Percentiles rank a stretch among this genome's conserved stretches.
These are phyloP conservation scores for Papilio xuthus DNA, from an alignment of 1,140 invertebrate species.

Conservation along the genomic window DNA sequence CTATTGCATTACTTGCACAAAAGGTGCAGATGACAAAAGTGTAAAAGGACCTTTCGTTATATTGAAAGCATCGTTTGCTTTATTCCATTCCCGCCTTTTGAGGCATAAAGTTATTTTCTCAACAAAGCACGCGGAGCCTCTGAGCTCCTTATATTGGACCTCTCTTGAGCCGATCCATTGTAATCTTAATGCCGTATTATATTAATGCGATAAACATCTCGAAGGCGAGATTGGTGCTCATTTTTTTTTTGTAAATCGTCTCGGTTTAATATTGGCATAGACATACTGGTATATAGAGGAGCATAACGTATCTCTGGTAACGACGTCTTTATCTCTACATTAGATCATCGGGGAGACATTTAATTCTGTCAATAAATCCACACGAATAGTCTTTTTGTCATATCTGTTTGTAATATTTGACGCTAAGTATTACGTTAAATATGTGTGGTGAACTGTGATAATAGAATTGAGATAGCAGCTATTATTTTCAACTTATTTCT, in stretches of 20 bases:
- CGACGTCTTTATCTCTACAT: conserved; percentile 59
- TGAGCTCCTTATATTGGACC: conserved; percentile 77
- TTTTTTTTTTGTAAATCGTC: conserved; percentile 67
- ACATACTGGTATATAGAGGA: conserved; percentile 46
- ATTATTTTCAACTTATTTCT: background rate
- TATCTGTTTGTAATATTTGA: conserved; percentile 2
- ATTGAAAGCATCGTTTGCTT: conserved; percentile 70
- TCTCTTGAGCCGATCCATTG: conserved; percentile 76
- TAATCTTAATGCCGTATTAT: conserved; percentile 80
- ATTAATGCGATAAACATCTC: conserved; percentile 81
- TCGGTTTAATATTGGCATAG: conserved; percentile 67
- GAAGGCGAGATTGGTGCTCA: conserved; percentile 65
- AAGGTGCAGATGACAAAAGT: conserved; percentile 68
- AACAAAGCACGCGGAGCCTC: conserved; percentile 70
- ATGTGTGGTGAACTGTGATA: background rate
- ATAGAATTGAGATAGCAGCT: background rate
- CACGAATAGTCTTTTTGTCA: conserved; percentile 50
- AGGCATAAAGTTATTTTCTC: conserved; percentile 79
- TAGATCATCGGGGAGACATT: conserved; percentile 63
- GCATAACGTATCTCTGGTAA: conserved; percentile 61
- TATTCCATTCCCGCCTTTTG: conserved; percentile 65
- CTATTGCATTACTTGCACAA: conserved; percentile 70
- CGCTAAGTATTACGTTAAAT: background rate
- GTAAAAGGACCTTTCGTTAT: conserved; percentile 69
- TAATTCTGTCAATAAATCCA: conserved; percentile 64